A percentile compares a stretch with the other conserved stretches of the same genome.
These are phyloP conservation scores for Caenorhabditis latens DNA, from an alignment of 1,140 invertebrate species.

Conservation along the genomic window DNA sequence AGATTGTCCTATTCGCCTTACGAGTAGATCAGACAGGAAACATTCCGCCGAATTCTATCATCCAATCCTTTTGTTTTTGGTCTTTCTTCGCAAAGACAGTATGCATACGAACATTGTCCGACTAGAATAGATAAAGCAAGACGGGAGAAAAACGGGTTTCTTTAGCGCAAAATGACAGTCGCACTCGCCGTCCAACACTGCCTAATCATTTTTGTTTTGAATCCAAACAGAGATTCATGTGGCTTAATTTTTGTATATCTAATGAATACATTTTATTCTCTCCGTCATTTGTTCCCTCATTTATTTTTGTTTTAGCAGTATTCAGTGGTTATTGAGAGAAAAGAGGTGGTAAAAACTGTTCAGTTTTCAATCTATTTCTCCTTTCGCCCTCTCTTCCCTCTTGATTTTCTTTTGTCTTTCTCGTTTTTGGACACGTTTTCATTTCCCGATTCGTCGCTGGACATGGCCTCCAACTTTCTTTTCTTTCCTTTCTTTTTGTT, in stretches of 20 bases:
- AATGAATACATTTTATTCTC: slow-evolving; percentile 1
- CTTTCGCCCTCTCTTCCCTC: background rate
- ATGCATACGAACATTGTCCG: slow-evolving; percentile 10
- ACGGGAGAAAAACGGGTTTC: slow-evolving; percentile 43
- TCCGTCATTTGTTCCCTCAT: background rate
- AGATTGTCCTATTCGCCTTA: background rate
- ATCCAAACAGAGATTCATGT: slow-evolving; percentile 13
- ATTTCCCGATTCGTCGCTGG: background rate
- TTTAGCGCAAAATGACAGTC: slow-evolving; percentile 25
- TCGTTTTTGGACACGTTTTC: background rate
- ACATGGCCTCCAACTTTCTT: background rate
- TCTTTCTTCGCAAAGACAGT: background rate
- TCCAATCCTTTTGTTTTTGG: background rate
- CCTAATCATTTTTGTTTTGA: slow-evolving; percentile 37
- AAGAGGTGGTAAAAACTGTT: no score
- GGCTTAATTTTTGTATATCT: slow-evolving; percentile 6
- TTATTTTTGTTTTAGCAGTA: no score
- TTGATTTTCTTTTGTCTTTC: background rate
- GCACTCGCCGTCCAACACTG: slow-evolving; percentile 25
- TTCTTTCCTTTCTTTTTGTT: no score
- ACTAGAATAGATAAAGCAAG: slow-evolving; percentile 49
- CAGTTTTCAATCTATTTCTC: no score
- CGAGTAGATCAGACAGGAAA: background rate
- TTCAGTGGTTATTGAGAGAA: no score
- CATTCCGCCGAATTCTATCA: background rate